Conservation (phyloP, 2,888 invertebrate genomes). For the Hololepta plana region DNA sequence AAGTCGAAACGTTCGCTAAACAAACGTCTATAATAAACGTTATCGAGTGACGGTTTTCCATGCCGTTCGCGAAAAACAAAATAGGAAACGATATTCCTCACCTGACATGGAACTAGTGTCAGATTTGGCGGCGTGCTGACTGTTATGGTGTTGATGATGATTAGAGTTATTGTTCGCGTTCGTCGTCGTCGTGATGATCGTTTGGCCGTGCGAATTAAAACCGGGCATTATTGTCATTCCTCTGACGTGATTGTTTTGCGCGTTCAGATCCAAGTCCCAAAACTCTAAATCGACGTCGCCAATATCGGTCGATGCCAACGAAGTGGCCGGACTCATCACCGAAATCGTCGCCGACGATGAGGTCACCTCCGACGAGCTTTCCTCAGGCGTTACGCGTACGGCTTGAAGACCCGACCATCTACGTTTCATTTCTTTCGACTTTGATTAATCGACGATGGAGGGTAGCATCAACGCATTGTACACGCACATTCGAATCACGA, state of each 20-base stretch:
- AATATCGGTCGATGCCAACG: constrained; percentile 57
- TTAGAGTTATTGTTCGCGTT: too few species aligned
- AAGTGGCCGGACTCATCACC: constrained; percentile 53
- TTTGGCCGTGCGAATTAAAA: constrained; percentile 22
- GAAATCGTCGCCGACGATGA: constrained; percentile 52
- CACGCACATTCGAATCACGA: too few species aligned
- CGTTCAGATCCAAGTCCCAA: constrained; percentile 53
- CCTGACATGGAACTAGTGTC: constrained; percentile 31
- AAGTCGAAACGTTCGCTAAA: too few species aligned
- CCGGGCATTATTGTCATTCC: constrained; percentile 18
- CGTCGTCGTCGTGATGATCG: constrained; percentile 17
- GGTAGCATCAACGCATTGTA: too few species aligned
- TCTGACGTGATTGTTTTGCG: constrained; percentile 18
- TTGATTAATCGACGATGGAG: too few species aligned
- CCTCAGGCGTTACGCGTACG: constrained; percentile 50
- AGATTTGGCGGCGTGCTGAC: constrained; percentile 23
- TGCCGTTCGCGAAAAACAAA: too few species aligned
- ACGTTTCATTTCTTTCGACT: constrained; percentile 41
- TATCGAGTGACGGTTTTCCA: too few species aligned
- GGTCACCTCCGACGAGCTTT: constrained; percentile 58
- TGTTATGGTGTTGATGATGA: too few species aligned
- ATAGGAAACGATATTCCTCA: too few species aligned
- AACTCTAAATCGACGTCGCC: constrained; percentile 61
- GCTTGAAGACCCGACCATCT: constrained; percentile 51
- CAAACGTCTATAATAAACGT: too few species aligned